A percentile compares a stretch with the other conserved stretches of the same genome.
Evolutionary conservation across 2,113 vertebrate species (phyloP).

Genomic region (Chroicocephalus ridibundus): DNA sequence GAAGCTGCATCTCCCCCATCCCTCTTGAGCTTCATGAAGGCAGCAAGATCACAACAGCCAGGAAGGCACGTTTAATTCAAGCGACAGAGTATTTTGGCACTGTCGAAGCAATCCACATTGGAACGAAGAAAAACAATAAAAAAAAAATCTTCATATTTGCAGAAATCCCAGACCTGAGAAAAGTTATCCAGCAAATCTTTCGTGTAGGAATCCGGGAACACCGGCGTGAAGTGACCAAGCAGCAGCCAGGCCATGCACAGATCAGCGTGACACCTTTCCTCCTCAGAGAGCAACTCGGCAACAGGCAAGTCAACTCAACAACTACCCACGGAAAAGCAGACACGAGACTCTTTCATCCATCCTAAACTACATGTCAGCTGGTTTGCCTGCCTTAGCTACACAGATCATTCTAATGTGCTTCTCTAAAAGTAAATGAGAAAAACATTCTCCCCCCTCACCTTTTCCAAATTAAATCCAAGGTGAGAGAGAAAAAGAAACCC

Average conservation of each 20-base stretch:
- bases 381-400: background rate
- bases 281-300: background rate
- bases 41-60: background rate
- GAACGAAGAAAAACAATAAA: background rate
- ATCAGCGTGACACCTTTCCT: background rate
- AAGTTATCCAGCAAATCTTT: background rate
- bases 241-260: background rate
- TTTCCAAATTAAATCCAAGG: background rate
- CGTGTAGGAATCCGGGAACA: background rate
- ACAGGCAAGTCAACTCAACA: background rate
- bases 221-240: background rate
- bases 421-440: background rate
- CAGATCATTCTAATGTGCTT: background rate
- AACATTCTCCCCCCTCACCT: background rate
- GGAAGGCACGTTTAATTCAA: background rate
- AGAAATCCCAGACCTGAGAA: background rate
- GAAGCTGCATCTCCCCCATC: accelerated
- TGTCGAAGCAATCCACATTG: background rate
- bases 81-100: background rate
- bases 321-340: background rate
- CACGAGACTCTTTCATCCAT: background rate
- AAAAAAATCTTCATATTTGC: background rate
- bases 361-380: background rate
- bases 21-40: background rate
- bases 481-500: background rate